Conservation (phyloP, 2,113 vertebrate species). For the Circaetus cinerascens region DNA sequence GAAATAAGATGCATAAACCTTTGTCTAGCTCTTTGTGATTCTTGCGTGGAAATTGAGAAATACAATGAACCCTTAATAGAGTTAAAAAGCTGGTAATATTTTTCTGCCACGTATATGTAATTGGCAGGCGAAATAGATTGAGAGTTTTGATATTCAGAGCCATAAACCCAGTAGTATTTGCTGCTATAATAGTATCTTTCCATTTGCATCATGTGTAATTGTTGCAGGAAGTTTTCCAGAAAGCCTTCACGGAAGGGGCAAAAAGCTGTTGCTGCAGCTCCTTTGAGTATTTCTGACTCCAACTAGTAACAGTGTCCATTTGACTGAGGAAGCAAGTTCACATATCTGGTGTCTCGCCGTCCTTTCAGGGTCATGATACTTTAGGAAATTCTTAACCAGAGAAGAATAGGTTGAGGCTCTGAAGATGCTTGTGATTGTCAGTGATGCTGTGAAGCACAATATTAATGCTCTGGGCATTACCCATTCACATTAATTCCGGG, state of each 20-base stretch:
- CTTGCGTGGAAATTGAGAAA: background rate
- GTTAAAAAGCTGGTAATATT: background rate
- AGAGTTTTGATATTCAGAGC: background rate
- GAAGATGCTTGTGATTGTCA: background rate
- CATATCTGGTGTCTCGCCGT: fast-evolving
- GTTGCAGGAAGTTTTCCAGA: background rate
- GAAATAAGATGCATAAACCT: background rate
- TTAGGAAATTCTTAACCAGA: background rate
- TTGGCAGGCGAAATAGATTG: background rate
- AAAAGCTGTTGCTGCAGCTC: background rate
- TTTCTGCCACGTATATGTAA: background rate
- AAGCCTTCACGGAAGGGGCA: background rate
- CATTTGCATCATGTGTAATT: background rate
- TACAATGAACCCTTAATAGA: background rate
- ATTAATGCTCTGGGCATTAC: background rate
- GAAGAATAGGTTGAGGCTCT: background rate
- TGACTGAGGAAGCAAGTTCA: background rate
- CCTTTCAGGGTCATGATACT: background rate
- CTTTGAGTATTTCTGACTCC: background rate
- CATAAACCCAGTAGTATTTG: background rate
- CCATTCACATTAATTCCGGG: background rate
- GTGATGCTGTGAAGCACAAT: background rate
- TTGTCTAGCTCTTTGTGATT: background rate
- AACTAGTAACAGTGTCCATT: background rate
- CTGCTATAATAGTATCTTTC: background rate